Evolutionary conservation across 23 tunicate genomes (phyloP), one percentile per base, ranked within the genome.

Genomic region (Trididemnum miniatum): DNA sequence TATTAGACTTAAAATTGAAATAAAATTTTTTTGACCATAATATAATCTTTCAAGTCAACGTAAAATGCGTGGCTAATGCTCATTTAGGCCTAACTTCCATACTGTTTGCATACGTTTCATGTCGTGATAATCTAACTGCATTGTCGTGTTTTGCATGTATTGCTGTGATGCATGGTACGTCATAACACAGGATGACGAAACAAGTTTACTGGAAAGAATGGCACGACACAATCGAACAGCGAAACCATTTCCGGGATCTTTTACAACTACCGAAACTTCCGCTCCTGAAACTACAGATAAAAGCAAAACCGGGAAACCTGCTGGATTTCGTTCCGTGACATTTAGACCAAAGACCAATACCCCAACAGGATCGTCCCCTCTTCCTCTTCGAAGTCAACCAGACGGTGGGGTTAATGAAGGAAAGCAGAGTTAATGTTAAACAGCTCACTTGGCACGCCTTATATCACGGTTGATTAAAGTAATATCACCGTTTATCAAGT

Each of bases 141-240:
- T 32, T 7, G 15, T 71, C n/a, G 3, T 44, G 54, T 44, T 44
- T 40, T 75, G 62, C 62, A 39, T 44, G 54, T 34, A 4, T 63
- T 63, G 39, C 37, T 33, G 9, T 62, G 36, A 5, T 78, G 37
- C 72, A 76, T 84, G 88, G 31, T 57, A 5, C 59, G 4, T 40
- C 50, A 7, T 37, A 80, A 9, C 54, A 44, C 86, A 90, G 89
- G 76, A 83, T 33, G 64, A 67, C 0, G 89, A 79, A 20, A 34
- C 31, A 29, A 78, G 51, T 31, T 57, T 67, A 35, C 77, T 69
- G 84, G 82, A 91, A 28, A 72, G 91, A 9, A 59, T 91, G 60
- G 35, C 97, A 33, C 85, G 90, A 31, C 90, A 86, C 80, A 86
- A 86, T 35, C 71, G 97, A 37, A 54, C 88, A 2, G 97, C 97